Base-by-base conservation (phyloP, 2,797 vertebrate species). In the Podargus strigoides region DNA sequence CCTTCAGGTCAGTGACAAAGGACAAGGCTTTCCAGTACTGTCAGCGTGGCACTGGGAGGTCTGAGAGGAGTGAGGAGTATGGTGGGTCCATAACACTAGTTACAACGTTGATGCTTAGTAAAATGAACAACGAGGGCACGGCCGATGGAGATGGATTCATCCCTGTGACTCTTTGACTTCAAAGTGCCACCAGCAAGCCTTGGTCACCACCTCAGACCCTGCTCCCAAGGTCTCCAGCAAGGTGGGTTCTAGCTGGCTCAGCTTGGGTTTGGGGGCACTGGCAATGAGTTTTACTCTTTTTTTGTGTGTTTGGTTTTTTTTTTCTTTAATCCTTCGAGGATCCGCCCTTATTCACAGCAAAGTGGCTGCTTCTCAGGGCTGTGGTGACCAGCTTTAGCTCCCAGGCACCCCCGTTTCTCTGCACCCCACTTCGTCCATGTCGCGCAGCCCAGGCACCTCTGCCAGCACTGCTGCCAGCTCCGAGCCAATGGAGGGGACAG, bases 361-460 rank as follows among this genome's bases (percentile, higher is more conserved):
- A 66, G 41, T 16, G 30, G 26, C 20, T 53, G 62, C 46, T 68
- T 72, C 47, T 22, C 36, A 44, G 47, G 26, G 70, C 67, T 30
- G 12, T 7, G 32, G 46, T 42, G 32, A 56, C 41, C 46, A 56
- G 30, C 30, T 56, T 73, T 62, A 85, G 18, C 70, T 77, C 17
- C n/a, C 27, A n/a, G 58, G 27, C n/a, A 78, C 50, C 58, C 42
- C 5, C 36, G 4, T 32, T 67, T 59, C 63, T 39, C 67, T 28
- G 37, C 2, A 1, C 30, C 70, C 53, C 8, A 3, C 22, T 83
- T 69, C 2, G 4, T 27, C 66, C n/a, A 6, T 1, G 0, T 12
- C 2, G 0, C 3, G 3, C 27, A 36, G 80, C 44, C 80, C 1
- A 0, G 67, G 41, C 69, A 26, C 32, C 46, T 34, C 75, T 53